A percentile compares a stretch with the other conserved stretches of the same genome.
These are phyloP conservation scores for Eilema sororculum DNA, from an alignment of 2,888 invertebrate genomes.

Conservation along the genomic window DNA sequence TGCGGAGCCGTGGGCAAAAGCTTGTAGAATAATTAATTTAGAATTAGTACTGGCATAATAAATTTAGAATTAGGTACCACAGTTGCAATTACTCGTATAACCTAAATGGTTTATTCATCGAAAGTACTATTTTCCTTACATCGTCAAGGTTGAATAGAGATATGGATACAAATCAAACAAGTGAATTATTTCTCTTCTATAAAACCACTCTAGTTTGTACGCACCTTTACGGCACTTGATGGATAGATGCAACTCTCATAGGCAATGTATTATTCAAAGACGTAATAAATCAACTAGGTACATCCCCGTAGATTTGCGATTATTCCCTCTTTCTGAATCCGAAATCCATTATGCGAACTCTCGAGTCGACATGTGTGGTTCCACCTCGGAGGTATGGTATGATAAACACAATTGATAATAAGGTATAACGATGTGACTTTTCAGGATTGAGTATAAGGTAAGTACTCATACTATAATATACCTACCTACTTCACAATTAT, in stretches of 20 bases:
- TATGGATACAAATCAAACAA: not conserved
- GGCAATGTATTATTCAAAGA: slow-evolving; percentile 73
- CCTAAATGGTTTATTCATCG: too few species aligned
- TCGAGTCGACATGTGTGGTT: slow-evolving; percentile 44
- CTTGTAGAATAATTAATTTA: too few species aligned
- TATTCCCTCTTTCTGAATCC: slow-evolving; percentile 63
- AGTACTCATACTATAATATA: not conserved
- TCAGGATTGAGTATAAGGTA: not conserved
- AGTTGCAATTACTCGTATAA: too few species aligned
- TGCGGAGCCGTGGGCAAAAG: too few species aligned
- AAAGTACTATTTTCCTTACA: not conserved
- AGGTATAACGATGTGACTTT: not conserved
- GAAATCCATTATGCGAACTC: slow-evolving; percentile 64
- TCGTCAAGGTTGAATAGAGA: not conserved
- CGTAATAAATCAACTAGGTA: slow-evolving; percentile 73
- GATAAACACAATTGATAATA: slow-evolving; percentile 41
- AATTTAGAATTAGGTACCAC: too few species aligned
- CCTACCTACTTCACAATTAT: too few species aligned
- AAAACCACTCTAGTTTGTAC: not conserved
- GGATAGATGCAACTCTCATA: slow-evolving; percentile 64
- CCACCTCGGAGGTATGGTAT: slow-evolving; percentile 47
- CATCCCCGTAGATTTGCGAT: slow-evolving; percentile 62
- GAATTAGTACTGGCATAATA: too few species aligned
- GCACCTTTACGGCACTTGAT: slow-evolving; percentile 59
- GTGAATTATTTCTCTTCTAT: not conserved